phyloP scores from a whole-genome alignment of 2,888 invertebrate genomes.

The Xylophagus ater region DNA sequence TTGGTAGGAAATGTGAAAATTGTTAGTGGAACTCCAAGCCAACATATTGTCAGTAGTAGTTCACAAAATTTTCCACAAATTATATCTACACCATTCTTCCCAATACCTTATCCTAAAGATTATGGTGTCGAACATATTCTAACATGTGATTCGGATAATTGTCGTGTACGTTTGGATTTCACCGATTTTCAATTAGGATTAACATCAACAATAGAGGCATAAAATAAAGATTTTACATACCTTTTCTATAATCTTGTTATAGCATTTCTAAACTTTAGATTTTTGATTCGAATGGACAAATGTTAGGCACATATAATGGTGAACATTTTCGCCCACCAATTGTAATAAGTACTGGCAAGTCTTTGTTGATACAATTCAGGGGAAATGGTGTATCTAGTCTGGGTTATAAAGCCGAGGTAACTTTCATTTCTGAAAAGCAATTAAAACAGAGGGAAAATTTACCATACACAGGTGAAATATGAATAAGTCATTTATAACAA shows the following conservation, averaged over 20 bases:
- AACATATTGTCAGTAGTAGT: constrained; percentile 31
- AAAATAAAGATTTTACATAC: neutral
- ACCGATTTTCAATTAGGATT: constrained; percentile 56
- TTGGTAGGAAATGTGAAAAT: constrained; percentile 51
- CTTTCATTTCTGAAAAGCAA: constrained; percentile 34
- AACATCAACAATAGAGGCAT: constrained; percentile 54
- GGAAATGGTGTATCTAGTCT: constrained; percentile 56
- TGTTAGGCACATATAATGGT: constrained; percentile 53
- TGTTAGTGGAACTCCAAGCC: constrained; percentile 40
- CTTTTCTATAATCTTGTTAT: constrained; percentile 1
- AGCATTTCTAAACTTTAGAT: constrained; percentile 38
- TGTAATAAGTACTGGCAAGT: constrained; percentile 51
- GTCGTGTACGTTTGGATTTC: constrained; percentile 51
- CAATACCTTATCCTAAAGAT: constrained; percentile 53
- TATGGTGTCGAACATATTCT: constrained; percentile 54
- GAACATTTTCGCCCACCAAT: constrained; percentile 57
- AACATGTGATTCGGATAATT: constrained; percentile 46
- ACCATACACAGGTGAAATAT: constrained; percentile 35
- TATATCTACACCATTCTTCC: constrained; percentile 56
- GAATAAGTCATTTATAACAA: no score
- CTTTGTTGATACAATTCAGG: constrained; percentile 52
- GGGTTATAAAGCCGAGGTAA: constrained; percentile 53
- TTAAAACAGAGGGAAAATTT: constrained; percentile 31
- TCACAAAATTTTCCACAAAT: constrained; percentile 40
- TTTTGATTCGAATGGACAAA: constrained; percentile 55